These are phyloP conservation scores for Seriola aureovittata DNA, from an alignment of 2,113 vertebrate genomes.

Conservation along the genomic window DNA sequence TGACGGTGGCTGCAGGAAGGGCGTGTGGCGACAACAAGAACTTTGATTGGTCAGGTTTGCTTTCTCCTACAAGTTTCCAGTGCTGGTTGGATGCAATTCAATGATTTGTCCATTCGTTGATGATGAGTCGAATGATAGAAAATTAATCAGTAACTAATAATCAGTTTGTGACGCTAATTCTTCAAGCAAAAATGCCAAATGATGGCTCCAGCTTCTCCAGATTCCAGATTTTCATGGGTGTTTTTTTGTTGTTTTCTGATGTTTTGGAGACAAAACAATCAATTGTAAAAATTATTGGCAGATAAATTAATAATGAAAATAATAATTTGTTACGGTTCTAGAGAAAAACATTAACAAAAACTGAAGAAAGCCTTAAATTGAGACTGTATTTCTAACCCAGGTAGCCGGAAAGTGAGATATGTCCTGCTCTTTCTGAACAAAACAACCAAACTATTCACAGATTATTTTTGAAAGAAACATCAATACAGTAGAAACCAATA, in stretches of 20 bases:
- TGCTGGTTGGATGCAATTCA: background rate
- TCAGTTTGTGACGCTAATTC: too few relatives aligned
- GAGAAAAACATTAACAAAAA: background rate
- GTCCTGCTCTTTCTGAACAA: background rate
- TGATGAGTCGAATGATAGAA: too few relatives aligned
- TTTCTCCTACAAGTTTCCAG: background rate
- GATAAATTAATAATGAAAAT: background rate
- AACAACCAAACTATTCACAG: background rate
- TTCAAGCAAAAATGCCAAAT: too few relatives aligned
- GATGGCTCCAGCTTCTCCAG: too few relatives aligned
- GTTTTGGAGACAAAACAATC: background rate
- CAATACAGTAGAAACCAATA: background rate
- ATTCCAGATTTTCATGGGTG: too few relatives aligned
- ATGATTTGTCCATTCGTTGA: too few relatives aligned
- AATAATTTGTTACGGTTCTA: background rate
- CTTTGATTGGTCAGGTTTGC: background rate
- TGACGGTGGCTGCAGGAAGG: background rate
- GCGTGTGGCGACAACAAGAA: background rate
- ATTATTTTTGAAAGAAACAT: background rate
- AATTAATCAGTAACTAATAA: too few relatives aligned
- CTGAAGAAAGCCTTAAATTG: too few relatives aligned
- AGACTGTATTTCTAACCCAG: too few relatives aligned
- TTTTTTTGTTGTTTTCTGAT: background rate
- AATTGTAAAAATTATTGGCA: background rate
- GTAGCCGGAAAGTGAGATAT: background rate